phyloP scores from a whole-genome alignment of 2,113 vertebrate genomes.

The Hemichromis elongatus region DNA sequence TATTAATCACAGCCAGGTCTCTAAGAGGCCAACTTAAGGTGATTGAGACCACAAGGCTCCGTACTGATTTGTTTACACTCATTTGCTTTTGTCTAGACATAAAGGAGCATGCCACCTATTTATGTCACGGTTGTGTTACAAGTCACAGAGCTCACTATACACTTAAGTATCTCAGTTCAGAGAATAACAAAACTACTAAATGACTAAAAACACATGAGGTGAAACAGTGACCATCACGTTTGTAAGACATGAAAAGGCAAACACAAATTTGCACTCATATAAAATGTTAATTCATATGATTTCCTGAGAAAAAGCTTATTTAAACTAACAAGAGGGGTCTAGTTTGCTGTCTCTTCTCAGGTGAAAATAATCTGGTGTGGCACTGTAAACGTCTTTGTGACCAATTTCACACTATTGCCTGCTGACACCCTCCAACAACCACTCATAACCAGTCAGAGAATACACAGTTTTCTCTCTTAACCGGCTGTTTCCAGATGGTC shows the following conservation, averaged over 20 bases:
- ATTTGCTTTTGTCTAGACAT: neutral
- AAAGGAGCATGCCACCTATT: neutral
- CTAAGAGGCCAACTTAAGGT: neutral
- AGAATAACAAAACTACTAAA: neutral
- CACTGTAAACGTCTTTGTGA: neutral
- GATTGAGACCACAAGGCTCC: neutral
- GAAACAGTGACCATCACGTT: neutral
- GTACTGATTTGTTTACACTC: neutral
- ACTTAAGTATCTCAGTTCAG: neutral
- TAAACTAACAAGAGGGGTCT: neutral
- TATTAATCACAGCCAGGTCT: conserved; percentile 18
- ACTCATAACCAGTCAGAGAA: neutral
- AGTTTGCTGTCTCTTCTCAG: neutral
- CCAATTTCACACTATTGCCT: neutral
- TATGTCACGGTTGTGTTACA: neutral
- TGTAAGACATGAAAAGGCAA: neutral
- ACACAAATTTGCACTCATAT: neutral
- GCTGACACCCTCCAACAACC: neutral
- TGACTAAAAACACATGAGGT: neutral
- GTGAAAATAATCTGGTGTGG: neutral
- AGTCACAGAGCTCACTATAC: neutral
- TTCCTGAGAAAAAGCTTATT: neutral
- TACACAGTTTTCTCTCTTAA: neutral
- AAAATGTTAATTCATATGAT: neutral
- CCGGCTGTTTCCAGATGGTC: neutral